A percentile compares a stretch with the other conserved stretches of the same genome.
These are phyloP conservation scores for Omphaloscelis lunosa DNA, from an alignment of 2,888 invertebrate species.

Conservation along the genomic window DNA sequence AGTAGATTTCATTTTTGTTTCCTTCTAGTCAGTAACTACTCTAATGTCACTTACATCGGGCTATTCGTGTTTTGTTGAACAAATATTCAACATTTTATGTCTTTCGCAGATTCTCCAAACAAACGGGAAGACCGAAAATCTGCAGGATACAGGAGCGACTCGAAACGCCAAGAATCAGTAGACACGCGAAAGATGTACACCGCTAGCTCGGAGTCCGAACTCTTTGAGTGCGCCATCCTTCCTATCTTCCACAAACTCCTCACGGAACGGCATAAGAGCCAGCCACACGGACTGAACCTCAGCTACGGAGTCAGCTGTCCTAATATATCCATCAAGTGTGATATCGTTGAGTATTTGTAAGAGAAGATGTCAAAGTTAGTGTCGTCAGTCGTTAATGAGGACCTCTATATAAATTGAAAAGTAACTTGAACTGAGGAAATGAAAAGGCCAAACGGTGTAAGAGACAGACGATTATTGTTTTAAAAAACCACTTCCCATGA, in stretches of 20 bases:
- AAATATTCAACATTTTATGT: neutral
- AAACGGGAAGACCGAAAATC: slow-evolving; percentile 89
- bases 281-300: slow-evolving; percentile 92
- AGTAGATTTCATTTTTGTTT: neutral
- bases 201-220: slow-evolving; percentile 95
- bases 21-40: neutral
- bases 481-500: neutral
- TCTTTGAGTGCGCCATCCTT: slow-evolving; percentile 96
- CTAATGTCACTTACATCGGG: neutral
- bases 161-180: slow-evolving; percentile 84
- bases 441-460: neutral
- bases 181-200: slow-evolving; percentile 92
- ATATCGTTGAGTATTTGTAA: slow-evolving; percentile 98
- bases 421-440: slow-evolving; percentile 2
- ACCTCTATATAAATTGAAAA: slow-evolving; percentile 5
- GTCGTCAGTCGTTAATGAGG: neutral
- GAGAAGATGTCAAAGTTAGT: neutral
- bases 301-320: slow-evolving; percentile 97
- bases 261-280: slow-evolving; percentile 94
- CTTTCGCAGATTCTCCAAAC: slow-evolving; percentile 80
- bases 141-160: slow-evolving; percentile 86
- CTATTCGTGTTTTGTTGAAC: neutral
- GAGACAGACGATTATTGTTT: neutral
- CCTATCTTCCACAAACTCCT: slow-evolving; percentile 98
- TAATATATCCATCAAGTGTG: slow-evolving; percentile 98